Evolutionary conservation across 1,140 invertebrate genomes (phyloP).

Genomic region (Bilobella aurantiaca): DNA sequence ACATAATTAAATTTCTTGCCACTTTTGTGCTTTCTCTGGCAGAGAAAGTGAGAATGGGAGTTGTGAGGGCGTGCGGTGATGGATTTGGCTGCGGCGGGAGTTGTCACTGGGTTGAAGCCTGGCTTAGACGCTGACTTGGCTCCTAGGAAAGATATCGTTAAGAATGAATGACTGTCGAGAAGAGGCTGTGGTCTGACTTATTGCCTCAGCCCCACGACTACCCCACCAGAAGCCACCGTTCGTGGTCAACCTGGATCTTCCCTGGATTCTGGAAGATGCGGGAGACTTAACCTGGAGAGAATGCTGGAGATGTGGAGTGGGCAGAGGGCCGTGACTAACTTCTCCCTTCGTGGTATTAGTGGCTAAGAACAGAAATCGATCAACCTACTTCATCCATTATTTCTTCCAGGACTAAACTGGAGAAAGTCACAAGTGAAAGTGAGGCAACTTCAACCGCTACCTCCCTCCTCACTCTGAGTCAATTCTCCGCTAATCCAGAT

Average conservation of each 20-base stretch:
- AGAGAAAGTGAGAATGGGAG: too few relatives aligned
- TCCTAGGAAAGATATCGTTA: neutral
- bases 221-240: too few relatives aligned
- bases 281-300: neutral
- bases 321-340: neutral
- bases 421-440: slow-evolving; percentile 5
- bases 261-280: neutral
- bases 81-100: neutral
- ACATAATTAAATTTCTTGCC: too few relatives aligned
- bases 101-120: neutral
- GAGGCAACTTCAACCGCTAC: neutral
- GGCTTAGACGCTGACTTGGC: too few relatives aligned
- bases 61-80: neutral
- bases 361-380: slow-evolving; percentile 5
- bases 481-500: neutral
- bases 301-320: too few relatives aligned
- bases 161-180: neutral
- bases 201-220: neutral
- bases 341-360: neutral
- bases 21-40: too few relatives aligned
- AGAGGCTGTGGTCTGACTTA: neutral
- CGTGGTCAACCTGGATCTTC: neutral
- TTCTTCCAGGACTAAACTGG: neutral
- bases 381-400: slow-evolving; percentile 3
- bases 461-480: neutral